Base-by-base conservation (phyloP, 1,140 invertebrate genomes). In the Drosophila pruinosa region DNA sequence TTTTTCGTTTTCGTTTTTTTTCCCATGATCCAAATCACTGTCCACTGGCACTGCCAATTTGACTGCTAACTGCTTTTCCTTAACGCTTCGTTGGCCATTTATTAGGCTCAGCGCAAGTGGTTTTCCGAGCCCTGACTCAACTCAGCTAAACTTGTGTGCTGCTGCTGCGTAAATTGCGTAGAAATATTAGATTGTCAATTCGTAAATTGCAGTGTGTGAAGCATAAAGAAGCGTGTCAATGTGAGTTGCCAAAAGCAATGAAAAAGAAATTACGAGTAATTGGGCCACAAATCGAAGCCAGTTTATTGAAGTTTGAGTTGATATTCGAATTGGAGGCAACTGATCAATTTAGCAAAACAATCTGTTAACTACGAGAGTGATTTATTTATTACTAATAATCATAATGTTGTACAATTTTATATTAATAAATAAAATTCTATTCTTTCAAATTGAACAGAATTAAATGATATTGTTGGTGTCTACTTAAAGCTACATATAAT, bases 1-100 rank as follows among this genome's bases (percentile, higher is more conserved):
- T 67, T 4, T 41, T 34, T 19, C 0, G 3, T 38, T 0, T 14
- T 10, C 6, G 10, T 17, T 45, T 54, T 41, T 39, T 53, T 12
- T 28, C 22, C n/a, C 22, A 36, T 63, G 34, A 39, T 47, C 50
- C 69, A 82, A 68, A 86, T 88, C 82, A 83, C 53, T 72, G 72
- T 85, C 62, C 61, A 47, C 34, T 19, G n/a, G 10, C 61, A 71
- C 45, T 73, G 63, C 41, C 72, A 72, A 75, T 76, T 68, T 64
- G 59, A 64, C 72, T 78, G 48, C 72, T 80, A 88, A 88, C 72
- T 88, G 75, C 83, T 78, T 88, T 86, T 89, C 64, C 82, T 88
- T 57, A 78, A 89, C 78, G 82, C 83, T 72, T 65, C 61, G 75
- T 26, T 88, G 83, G 34, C 19, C 61, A 73, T 88, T 78, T 89